Base-by-base conservation (phyloP, 1,140 invertebrate genomes). In the Pseudomyrmex gracilis region DNA sequence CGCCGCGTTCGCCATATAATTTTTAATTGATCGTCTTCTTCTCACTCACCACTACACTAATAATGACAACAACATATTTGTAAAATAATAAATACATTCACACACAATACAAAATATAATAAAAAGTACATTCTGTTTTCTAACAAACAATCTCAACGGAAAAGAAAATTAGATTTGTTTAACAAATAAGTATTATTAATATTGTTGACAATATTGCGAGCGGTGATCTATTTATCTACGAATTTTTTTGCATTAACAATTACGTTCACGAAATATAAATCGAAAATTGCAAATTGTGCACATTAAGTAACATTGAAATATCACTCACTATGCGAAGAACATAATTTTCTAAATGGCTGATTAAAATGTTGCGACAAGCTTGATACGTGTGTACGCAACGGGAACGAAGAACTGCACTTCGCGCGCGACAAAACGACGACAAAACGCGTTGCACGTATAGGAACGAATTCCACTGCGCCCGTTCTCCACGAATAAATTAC, bases 401-500 rank as follows among this genome's bases (percentile, higher is more conserved):
- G 24, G 53, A 66, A 34, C 53, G 47, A 68, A 34, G 34, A 34
- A 34, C 7, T 57, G 43, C 12, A 22, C 20, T 68, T 55, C 20
- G 49, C 49, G 20, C 58, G 43, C 58, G 58, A 61, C 9, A 22
- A 60, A 9, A 64, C 24, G 51, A 53, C 20, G 58, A 76, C 17
- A 20, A 10, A 20, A 10, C 17, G 10, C 20, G 34, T 34, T 7
- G 49, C 12, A 51, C 49, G 3, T 51, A 17, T 64, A 51, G 58
- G 60, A 80, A 80, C 70, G 47, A 78, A 80, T 71, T 58, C 43
- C 22, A 12, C 15, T 47, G 34, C 22, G 22, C 43, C 34, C 43
- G 51, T 58, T 70, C 64, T 70, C 64, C 17, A 58, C 7, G 47
- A 70, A 70, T 57, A 70, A 78, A 78, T 80, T 71, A 47, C 66